These are phyloP conservation scores for Griposia aprilina DNA, from an alignment of 2,888 invertebrate genomes.

Conservation along the genomic window DNA sequence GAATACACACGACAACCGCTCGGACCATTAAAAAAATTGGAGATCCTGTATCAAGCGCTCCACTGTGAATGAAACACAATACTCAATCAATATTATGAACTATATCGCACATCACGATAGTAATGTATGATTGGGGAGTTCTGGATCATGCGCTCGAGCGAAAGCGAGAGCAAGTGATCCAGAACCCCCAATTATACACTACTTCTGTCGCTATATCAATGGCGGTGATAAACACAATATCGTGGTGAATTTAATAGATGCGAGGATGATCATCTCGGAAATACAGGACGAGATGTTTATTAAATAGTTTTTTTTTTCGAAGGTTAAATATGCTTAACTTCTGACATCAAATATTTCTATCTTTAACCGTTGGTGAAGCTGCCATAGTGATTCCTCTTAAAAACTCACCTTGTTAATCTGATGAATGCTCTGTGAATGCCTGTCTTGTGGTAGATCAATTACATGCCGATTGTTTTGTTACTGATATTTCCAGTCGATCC, in stretches of 20 bases:
- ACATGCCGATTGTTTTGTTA: not conserved
- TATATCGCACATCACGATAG: too few species aligned
- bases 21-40: too few species aligned
- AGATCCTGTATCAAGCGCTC: too few species aligned
- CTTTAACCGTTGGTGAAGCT: not conserved
- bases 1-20: too few species aligned
- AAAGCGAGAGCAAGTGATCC: too few species aligned
- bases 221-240: not conserved
- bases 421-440: not conserved
- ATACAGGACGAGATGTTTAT: not conserved
- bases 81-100: too few species aligned
- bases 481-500: constrained; percentile 87
- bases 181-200: too few species aligned
- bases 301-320: not conserved
- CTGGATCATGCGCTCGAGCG: too few species aligned
- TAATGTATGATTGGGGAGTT: too few species aligned
- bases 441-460: not conserved
- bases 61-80: too few species aligned
- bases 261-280: not conserved
- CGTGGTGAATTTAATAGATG: not conserved
- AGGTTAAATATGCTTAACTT: not conserved
- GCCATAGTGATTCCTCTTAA: not conserved
- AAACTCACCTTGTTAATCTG: not conserved
- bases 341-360: not conserved
- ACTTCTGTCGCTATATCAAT: too few species aligned